Conservation (phyloP, 2,888 invertebrate genomes). For the Drosophila atripex region DNA sequence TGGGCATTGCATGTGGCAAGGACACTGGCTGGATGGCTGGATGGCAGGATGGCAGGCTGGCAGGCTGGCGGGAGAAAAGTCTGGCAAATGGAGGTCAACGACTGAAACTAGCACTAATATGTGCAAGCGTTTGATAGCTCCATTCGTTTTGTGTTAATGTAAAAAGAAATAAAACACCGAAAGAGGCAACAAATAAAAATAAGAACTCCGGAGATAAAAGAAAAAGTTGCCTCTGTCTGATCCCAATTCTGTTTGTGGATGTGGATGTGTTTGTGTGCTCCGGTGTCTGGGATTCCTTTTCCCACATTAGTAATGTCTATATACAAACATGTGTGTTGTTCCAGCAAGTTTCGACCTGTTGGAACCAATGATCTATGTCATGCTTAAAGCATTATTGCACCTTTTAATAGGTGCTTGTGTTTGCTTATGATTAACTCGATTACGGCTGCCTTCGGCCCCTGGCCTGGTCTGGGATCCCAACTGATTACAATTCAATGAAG, state of each 20-base stretch:
- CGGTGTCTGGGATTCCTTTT: conserved; percentile 19
- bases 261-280: conserved; percentile 21
- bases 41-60: neutral
- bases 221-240: conserved; percentile 63
- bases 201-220: conserved; percentile 49
- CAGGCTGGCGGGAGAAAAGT: conserved; percentile 38
- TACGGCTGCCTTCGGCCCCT: neutral
- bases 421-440: conserved; percentile 34
- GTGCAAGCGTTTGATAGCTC: conserved; percentile 45
- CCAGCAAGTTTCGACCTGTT: conserved; percentile 46
- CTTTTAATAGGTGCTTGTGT: conserved; percentile 33
- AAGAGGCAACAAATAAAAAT: conserved; percentile 49
- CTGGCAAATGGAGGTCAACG: conserved; percentile 82
- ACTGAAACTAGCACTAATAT: conserved; percentile 76
- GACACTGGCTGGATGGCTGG: conserved; percentile 19
- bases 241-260: conserved; percentile 45
- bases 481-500: conserved; percentile 1
- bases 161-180: conserved; percentile 64
- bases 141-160: conserved; percentile 63
- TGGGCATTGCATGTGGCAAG: conserved; percentile 38
- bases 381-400: conserved; percentile 26
- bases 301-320: conserved; percentile 11
- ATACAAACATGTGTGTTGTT: conserved; percentile 14
- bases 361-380: conserved; percentile 39
- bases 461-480: neutral